Evolutionary conservation across 2,888 invertebrate species (phyloP).

Genomic region (Pantelozetes paolii): DNA sequence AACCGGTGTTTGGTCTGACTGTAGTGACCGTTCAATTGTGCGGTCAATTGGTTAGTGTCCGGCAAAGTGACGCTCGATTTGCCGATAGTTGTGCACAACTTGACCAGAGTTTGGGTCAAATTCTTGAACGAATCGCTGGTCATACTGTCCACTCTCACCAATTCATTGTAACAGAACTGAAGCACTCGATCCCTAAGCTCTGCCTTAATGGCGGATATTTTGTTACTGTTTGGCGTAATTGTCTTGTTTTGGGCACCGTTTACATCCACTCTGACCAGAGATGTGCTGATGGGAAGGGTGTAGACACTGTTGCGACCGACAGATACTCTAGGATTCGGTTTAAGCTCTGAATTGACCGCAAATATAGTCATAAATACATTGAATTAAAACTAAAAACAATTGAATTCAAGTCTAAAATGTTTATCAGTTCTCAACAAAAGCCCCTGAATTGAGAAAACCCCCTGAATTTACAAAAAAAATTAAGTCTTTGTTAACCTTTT

Average conservation of each 20-base stretch:
- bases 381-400: not conserved
- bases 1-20: conserved; percentile 13
- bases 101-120: conserved; percentile 35
- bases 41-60: conserved; percentile 28
- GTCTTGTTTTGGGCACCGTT: not conserved
- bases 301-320: not conserved
- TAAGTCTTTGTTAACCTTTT: conserved; percentile 25
- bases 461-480: no score
- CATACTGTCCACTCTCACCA: conserved; percentile 36
- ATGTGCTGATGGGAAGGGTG: not conserved
- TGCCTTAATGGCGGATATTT: conserved; percentile 32
- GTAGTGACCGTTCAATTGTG: conserved; percentile 37
- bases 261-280: not conserved
- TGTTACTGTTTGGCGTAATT: conserved; percentile 12
- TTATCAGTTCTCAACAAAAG: no score
- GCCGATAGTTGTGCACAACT: conserved; percentile 35
- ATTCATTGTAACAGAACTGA: conserved; percentile 40
- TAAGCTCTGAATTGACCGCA: no score
- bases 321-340: conserved; percentile 9
- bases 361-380: no score
- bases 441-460: no score
- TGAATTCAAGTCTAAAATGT: not conserved
- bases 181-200: conserved; percentile 39
- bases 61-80: not conserved
- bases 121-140: conserved; percentile 39